Evolutionary conservation across 92 coral and sea anemone genomes (phyloP).

Genomic region (Porites evermanni): DNA sequence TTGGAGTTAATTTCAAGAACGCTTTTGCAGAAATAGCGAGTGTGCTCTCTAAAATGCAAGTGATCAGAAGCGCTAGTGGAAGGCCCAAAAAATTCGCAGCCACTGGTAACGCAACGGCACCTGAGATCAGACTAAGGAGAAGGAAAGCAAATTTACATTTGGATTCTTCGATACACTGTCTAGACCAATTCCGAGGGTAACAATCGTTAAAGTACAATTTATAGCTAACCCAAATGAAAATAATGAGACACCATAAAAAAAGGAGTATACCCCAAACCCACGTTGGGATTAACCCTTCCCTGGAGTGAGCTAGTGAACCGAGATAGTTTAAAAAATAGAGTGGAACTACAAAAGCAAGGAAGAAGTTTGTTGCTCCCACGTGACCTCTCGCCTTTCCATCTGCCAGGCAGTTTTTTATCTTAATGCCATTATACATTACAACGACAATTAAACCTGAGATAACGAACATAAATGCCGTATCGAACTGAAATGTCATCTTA

Average conservation of each 20-base stretch:
- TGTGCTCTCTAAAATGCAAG: slow-evolving; percentile 58
- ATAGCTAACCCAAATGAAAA: slow-evolving; percentile 67
- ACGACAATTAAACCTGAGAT: slow-evolving; percentile 78
- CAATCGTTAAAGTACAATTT: slow-evolving; percentile 41
- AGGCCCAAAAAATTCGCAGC: slow-evolving; percentile 5
- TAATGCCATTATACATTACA: slow-evolving; percentile 68
- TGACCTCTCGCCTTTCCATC: slow-evolving; percentile 45
- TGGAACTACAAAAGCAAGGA: slow-evolving; percentile 81
- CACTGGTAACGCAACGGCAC: slow-evolving; percentile 48
- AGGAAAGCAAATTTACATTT: slow-evolving; percentile 1
- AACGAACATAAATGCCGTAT: slow-evolving; percentile 94
- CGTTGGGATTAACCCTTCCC: not conserved
- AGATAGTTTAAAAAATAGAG: slow-evolving; percentile 83
- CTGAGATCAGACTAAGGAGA: slow-evolving; percentile 18
- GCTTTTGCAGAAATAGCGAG: slow-evolving; percentile 51
- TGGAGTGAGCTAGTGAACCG: slow-evolving; percentile 62
- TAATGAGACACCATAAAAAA: slow-evolving; percentile 58
- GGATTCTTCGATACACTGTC: too few relatives aligned
- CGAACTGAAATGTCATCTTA: slow-evolving; percentile 90
- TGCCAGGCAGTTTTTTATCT: slow-evolving; percentile 27
- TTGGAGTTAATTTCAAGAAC: not conserved
- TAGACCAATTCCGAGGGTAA: too few relatives aligned
- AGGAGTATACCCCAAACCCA: slow-evolving; percentile 47
- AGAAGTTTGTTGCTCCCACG: slow-evolving; percentile 73
- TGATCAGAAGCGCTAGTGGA: slow-evolving; percentile 67